Evolutionary conservation across 2,113 vertebrate species (phyloP), one percentile per base, ranked within the genome.

Genomic region (Mobula birostris): DNA sequence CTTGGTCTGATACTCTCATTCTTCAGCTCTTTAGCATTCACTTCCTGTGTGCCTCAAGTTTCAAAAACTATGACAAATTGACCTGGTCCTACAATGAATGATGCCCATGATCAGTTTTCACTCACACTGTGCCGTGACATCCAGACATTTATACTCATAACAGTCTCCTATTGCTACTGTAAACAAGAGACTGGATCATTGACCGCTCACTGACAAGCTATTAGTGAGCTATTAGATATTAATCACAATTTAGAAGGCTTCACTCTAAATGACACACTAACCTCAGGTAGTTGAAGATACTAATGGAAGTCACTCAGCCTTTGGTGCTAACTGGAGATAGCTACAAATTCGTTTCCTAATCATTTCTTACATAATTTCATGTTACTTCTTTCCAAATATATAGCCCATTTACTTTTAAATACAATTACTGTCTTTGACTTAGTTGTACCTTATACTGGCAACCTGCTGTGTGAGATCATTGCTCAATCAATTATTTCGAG

Each of bases 41-140:
- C 99, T 96, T 97, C 96, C 98, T 99, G 15, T 99, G 96, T 0
- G 98, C 99, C 63, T 98, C 98, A 95, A 99, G 99, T 96, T 99
- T 99, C 58, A 99, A 98, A 94, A 98, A 99, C 94, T 99, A 0
- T 98, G 98, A 95, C 98, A 99, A 94, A 98, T 95, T 0, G 99
- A 98, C 96, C 98, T 99, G 1, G 98, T 98, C 95, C 99, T 98
- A 94, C 99, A 98, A 0, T 98, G 99, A 94, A 98, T 98, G 48
- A 99, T 99, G 58, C 99, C 97, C 95, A 99, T 95, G 92, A 99
- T 98, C 99, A 96, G 14, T n/a, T 63, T 90, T 27, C 56, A 27
- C 9, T 58, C 56, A n/a, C 29, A 66, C 12, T 7, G 27, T 15
- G 7, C 61, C 8, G 27, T n/a, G 5, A 63, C 61, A 32, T 32